Evolutionary conservation across 2,888 invertebrate species (phyloP).

Genomic region (Prenolepis imparis): DNA sequence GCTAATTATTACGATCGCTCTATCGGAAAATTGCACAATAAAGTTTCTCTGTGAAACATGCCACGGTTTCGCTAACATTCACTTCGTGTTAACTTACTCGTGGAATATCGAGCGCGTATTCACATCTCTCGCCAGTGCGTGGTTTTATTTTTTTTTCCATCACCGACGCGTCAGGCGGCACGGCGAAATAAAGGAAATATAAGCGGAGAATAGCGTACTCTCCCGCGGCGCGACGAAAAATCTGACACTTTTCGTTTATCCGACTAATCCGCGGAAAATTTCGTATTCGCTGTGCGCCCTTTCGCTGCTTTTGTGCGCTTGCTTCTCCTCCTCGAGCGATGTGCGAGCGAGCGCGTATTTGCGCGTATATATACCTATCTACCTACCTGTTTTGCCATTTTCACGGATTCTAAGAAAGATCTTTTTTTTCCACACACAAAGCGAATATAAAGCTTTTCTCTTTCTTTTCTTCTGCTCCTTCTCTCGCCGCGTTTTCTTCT

Average conservation of each 20-base stretch:
- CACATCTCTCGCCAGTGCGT: not conserved
- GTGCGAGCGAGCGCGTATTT: constrained; percentile 40
- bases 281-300: constrained; percentile 39
- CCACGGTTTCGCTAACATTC: not conserved
- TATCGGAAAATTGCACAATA: not conserved
- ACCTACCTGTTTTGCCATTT: constrained; percentile 55
- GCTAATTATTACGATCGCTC: constrained; percentile 32
- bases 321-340: constrained; percentile 21
- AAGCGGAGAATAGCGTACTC: constrained; percentile 42
- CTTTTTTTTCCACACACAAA: constrained; percentile 17
- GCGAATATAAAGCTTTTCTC: constrained; percentile 35
- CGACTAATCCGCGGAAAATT: constrained; percentile 63
- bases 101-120: constrained; percentile 34
- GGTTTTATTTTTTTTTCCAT: constrained; percentile 11
- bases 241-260: constrained; percentile 61
- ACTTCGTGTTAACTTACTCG: constrained; percentile 26
- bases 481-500: constrained; percentile 34
- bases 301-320: constrained; percentile 35
- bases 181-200: constrained; percentile 57
- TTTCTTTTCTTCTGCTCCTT: constrained; percentile 12
- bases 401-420: constrained; percentile 47
- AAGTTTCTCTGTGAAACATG: not conserved
- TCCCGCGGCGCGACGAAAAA: constrained; percentile 48
- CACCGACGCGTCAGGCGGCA: constrained; percentile 25
- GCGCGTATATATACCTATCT: constrained; percentile 26